Conservation (phyloP, 2,888 invertebrate genomes). For the Clepsis dumicolana region DNA sequence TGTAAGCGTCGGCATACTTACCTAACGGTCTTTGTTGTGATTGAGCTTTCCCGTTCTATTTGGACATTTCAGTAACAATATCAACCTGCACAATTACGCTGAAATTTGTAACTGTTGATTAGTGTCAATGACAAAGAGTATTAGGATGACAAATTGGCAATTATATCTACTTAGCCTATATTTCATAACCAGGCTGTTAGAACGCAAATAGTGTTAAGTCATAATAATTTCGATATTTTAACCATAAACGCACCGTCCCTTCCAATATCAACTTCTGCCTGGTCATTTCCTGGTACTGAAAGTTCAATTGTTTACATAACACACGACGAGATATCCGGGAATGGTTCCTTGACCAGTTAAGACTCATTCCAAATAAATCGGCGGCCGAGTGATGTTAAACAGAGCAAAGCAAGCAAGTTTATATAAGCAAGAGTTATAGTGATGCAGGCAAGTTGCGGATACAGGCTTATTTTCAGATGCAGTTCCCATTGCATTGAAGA, state of each 20-base stretch:
- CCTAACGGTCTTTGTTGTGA: conserved; percentile 18
- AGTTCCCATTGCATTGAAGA: conserved; percentile 34
- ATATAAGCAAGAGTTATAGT: conserved; percentile 44
- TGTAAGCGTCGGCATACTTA: conserved; percentile 23
- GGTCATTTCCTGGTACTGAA: conserved; percentile 50
- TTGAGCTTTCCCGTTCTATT: conserved; percentile 11
- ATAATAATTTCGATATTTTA: conserved; percentile 33
- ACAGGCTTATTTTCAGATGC: conserved; percentile 40
- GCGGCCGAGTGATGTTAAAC: conserved; percentile 54
- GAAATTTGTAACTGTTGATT: not conserved
- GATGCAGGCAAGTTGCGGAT: conserved; percentile 45
- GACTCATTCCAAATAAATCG: conserved; percentile 51
- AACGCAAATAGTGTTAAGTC: not conserved
- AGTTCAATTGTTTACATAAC: conserved; percentile 60
- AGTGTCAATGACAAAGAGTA: not conserved
- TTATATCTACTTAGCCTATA: not conserved
- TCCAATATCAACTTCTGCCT: conserved; percentile 43
- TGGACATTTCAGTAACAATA: not conserved
- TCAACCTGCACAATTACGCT: not conserved
- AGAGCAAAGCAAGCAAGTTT: conserved; percentile 49
- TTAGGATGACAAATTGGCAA: not conserved
- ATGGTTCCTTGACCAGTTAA: conserved; percentile 56
- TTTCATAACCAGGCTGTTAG: not conserved
- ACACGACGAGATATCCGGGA: conserved; percentile 52
- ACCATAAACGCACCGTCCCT: conserved; percentile 50